A percentile compares a stretch with the other conserved stretches of the same genome.
phyloP scores from a whole-genome alignment of 2,113 vertebrate genomes.

The Eurypyga helias region DNA sequence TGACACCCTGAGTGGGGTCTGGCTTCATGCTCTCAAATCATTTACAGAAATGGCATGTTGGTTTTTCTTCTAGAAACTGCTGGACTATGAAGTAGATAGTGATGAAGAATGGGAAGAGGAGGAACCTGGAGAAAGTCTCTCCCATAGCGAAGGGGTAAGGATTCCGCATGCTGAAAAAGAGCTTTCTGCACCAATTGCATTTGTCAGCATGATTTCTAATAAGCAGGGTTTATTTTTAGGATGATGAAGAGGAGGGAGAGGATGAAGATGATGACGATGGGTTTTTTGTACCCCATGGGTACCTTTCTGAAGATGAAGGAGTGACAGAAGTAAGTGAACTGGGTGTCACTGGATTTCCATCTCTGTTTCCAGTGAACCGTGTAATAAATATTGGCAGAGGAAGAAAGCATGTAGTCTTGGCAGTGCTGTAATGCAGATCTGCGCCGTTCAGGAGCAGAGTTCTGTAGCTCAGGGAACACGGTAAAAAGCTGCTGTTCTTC shows the following conservation, averaged over 20 bases:
- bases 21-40: fast-evolving
- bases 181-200: fast-evolving
- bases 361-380: neutral
- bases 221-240: constrained; percentile 64
- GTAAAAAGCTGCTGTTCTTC: neutral
- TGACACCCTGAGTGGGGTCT: neutral
- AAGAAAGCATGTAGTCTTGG: neutral
- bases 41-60: neutral
- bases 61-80: constrained; percentile 76
- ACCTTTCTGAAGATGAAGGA: constrained; percentile 95
- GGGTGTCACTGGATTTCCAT: neutral
- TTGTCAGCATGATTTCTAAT: neutral
- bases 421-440: neutral
- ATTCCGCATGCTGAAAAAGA: fast-evolving
- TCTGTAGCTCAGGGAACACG: neutral
- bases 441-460: neutral
- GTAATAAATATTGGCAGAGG: neutral
- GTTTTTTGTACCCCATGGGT: constrained; percentile 98
- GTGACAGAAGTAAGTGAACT: constrained; percentile 80
- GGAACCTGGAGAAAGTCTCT: constrained; percentile 95
- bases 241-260: constrained; percentile 91
- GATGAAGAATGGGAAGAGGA: constrained; percentile 99
- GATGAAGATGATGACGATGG: constrained; percentile 95
- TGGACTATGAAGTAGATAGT: constrained; percentile 97
- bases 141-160: constrained; percentile 95